A percentile compares a stretch with the other conserved stretches of the same genome.
Evolutionary conservation across 2,113 vertebrate genomes (phyloP).

Genomic region (Triplophysa siluroides): DNA sequence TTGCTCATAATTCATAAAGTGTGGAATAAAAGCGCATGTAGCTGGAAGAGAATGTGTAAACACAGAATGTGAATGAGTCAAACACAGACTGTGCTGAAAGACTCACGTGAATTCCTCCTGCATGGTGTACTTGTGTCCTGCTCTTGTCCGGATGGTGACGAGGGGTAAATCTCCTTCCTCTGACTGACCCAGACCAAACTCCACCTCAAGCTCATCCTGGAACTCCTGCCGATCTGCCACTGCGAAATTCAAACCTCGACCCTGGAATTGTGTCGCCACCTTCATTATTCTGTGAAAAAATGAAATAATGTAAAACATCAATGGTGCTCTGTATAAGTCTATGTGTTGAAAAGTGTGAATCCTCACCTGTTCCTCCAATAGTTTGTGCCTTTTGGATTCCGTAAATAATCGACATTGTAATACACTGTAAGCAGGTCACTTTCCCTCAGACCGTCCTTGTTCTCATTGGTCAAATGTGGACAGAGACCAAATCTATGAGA

Average conservation of each 20-base stretch:
- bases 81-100: not conserved
- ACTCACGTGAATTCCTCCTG: constrained; percentile 79
- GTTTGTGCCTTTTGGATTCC: constrained; percentile 69
- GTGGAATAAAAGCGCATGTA: not conserved
- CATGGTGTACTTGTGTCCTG: constrained; percentile 76
- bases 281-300: constrained; percentile 72
- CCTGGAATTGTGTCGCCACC: constrained; percentile 64
- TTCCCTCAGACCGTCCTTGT: constrained; percentile 65
- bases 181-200: constrained; percentile 69
- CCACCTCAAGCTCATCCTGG: constrained; percentile 72
- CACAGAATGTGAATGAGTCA: not conserved
- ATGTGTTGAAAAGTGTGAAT: not conserved
- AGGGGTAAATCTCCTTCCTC: constrained; percentile 69
- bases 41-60: not conserved
- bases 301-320: not conserved
- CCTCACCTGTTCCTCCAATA: constrained; percentile 80
- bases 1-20: not conserved
- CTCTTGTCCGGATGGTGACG: constrained; percentile 68
- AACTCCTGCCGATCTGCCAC: constrained; percentile 74
- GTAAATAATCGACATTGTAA: constrained; percentile 72
- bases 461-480: constrained; percentile 74
- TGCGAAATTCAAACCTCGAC: constrained; percentile 68
- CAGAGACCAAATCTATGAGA: constrained; percentile 70
- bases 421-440: constrained; percentile 71
- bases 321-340: not conserved